These are phyloP conservation scores for Drosophila borborema DNA, from an alignment of 2,888 invertebrate species.

Conservation along the genomic window DNA sequence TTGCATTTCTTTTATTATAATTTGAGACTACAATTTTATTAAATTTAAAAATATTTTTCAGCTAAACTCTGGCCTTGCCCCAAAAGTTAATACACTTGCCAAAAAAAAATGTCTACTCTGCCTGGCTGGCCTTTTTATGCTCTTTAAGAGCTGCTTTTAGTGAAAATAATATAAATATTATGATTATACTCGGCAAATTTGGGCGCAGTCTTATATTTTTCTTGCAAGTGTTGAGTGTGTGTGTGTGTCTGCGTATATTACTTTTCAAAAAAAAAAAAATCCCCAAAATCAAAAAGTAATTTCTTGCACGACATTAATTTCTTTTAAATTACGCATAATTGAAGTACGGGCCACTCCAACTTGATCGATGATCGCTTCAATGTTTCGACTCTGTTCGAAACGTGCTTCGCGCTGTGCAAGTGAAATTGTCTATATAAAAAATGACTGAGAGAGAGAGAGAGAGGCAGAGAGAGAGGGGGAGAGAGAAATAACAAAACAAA, in stretches of 20 bases:
- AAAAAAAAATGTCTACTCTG: conserved; percentile 2
- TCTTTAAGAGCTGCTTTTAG: conserved; percentile 63
- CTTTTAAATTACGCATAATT: conserved; percentile 82
- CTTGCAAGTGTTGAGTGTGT: conserved; percentile 23
- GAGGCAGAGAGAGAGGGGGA: neutral
- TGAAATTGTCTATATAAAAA: conserved; percentile 41
- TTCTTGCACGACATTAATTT: conserved; percentile 82
- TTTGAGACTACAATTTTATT: neutral
- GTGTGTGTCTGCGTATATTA: conserved; percentile 21
- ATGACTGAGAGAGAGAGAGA: neutral
- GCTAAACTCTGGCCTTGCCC: neutral
- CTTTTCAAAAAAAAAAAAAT: conserved; percentile 20
- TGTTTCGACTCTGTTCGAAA: conserved; percentile 46
- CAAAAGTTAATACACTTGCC: neutral
- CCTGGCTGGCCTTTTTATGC: neutral
- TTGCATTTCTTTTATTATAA: neutral
- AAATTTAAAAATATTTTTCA: neutral
- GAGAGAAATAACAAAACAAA: neutral
- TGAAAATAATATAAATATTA: conserved; percentile 73
- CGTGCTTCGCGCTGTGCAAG: conserved; percentile 47
- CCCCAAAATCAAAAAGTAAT: conserved; percentile 70
- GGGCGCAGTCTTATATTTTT: conserved; percentile 48
- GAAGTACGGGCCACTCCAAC: conserved; percentile 71
- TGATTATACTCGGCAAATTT: conserved; percentile 62
- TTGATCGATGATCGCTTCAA: conserved; percentile 69